Evolutionary conservation across 2,113 vertebrate genomes (phyloP), one percentile per base, ranked within the genome.

Genomic region (Puma concolor): DNA sequence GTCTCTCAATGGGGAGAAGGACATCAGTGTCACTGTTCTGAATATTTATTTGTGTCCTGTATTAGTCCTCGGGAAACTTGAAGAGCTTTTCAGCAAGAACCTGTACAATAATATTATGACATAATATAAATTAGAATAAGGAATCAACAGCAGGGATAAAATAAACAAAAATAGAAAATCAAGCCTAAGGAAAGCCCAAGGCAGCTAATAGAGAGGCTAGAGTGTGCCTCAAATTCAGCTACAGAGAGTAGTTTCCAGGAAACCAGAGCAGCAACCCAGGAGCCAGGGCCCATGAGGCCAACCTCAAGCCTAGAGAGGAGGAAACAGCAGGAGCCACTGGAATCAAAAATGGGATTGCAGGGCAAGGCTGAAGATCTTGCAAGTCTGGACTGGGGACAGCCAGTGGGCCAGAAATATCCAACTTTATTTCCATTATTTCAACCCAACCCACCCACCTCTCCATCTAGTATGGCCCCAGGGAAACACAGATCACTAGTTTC

Each of bases 81-180:
- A 89, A 88, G 38, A 88, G 67, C 33, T 94, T 88, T 81, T 83
- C 86, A 86, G 12, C 27, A 63, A 67, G 27, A 90, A 63, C 74
- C 50, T 0, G 0, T 80, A 36, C 41, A 76, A 57, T 91, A 88
- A 71, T 64, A 90, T n/a, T 95, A 48, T 81, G 29, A 63, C 63
- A 50, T 36, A 16, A 48, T 44, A 29, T 48, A 72, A 77, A 25
- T 66, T 87, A 57, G 84, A 81, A 72, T 71, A 77, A 83, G 83
- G 52, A 76, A 77, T 57, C 21, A 54, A 10, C 41, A 92, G 80
- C 33, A 48, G 44, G 41, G 14, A 82, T 57, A 79, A 77, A 54
- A 69, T 38, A 69, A 86, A 90, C 77, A 90, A 97, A 97, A 96
- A 81, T 29, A 82, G 72, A 54, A 96, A 86, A 60, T 38, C 2